These are phyloP conservation scores for Heloderma charlesbogerti DNA, from an alignment of 2,113 vertebrate genomes.

Conservation along the genomic window DNA sequence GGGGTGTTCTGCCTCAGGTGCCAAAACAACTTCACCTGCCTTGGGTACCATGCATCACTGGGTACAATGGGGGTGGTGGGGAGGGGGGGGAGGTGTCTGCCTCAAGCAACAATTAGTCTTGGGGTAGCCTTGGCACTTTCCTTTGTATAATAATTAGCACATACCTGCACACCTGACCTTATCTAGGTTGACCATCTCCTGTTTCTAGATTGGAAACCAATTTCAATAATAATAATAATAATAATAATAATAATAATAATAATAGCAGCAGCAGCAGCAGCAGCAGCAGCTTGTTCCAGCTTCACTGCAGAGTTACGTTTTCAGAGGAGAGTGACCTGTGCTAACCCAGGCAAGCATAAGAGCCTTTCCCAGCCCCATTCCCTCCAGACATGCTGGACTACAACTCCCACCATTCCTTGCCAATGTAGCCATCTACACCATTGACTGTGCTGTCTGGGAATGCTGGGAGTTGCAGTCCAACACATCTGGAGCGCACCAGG, in stretches of 20 bases:
- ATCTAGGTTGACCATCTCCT: not conserved
- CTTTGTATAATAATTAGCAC: not conserved
- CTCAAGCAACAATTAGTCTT: not conserved
- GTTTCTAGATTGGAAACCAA: not conserved
- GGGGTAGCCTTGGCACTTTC: not conserved
- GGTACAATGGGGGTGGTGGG: not conserved
- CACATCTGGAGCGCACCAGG: too few relatives aligned
- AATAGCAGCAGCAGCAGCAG: too few relatives aligned
- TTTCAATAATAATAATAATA: not conserved
- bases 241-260: too few relatives aligned
- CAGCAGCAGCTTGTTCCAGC: not conserved
- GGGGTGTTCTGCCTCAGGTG: not conserved
- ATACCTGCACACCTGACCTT: not conserved
- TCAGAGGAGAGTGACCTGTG: not conserved
- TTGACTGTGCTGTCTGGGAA: too few relatives aligned
- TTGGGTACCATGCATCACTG: not conserved
- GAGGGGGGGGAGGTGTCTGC: not conserved
- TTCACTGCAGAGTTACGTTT: slow-evolving; percentile 19
- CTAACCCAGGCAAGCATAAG: not conserved
- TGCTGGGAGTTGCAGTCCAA: too few relatives aligned
- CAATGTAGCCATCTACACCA: too few relatives aligned
- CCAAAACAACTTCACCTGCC: not conserved
- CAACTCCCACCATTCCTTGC: too few relatives aligned
- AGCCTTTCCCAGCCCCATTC: not conserved
- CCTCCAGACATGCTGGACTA: too few relatives aligned